Conservation (phyloP, 2,888 invertebrate genomes). For the Serrognathus titanus region DNA sequence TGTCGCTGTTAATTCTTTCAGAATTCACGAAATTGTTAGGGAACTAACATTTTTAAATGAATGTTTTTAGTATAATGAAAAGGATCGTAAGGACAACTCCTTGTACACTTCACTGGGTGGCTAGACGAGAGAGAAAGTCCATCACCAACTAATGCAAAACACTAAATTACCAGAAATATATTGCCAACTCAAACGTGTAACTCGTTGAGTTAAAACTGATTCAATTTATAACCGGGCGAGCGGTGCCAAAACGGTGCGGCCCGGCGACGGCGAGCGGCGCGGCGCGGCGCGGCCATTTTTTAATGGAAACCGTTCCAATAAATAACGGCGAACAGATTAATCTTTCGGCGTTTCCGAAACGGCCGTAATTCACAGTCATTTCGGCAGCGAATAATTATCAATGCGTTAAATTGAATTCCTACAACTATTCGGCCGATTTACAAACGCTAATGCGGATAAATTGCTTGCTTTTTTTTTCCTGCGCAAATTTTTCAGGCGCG, state of each 20-base stretch:
- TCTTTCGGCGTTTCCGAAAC: constrained; percentile 1
- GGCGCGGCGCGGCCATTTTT: not conserved
- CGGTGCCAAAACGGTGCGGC: not conserved
- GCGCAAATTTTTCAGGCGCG: no score
- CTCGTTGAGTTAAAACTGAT: constrained; percentile 4
- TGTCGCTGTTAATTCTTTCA: no score
- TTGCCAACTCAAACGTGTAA: constrained; percentile 2
- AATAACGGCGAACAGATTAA: constrained; percentile 1
- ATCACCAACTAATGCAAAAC: constrained; percentile 1
- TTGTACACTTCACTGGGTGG: no score
- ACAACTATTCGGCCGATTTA: not conserved
- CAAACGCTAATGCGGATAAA: no score
- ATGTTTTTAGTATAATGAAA: no score
- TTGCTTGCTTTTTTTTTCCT: no score
- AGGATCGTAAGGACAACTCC: no score
- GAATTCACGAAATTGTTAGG: no score
- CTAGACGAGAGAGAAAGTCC: not conserved
- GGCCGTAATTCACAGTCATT: not conserved
- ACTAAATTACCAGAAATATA: constrained; percentile 2
- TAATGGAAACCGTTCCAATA: constrained; percentile 1
- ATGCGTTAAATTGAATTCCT: constrained; percentile 2
- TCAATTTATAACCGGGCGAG: not conserved
- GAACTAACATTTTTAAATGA: no score
- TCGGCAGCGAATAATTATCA: not conserved
- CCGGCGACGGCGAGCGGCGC: not conserved